Evolutionary conservation across 2,888 invertebrate genomes (phyloP), one percentile per base, ranked within the genome.

Genomic region (Synanthedon formicaeformis): DNA sequence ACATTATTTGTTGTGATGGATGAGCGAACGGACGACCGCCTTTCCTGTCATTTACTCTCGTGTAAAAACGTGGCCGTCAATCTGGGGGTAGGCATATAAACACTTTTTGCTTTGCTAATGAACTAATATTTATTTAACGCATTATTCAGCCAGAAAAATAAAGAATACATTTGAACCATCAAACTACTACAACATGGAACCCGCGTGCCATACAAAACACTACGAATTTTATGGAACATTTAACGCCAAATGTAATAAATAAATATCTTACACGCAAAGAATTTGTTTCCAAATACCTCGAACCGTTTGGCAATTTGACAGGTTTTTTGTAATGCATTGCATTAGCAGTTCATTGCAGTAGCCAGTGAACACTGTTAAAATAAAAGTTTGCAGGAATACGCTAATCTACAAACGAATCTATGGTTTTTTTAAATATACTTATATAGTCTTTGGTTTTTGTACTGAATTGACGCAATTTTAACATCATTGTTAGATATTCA

Each of bases 1-100:
- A 65, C 61, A 73, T 76, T 75, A 78, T 79, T 81, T 69, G 69
- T 69, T 60, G 61, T 81, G 83, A 84, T 78, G 75, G 75, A 83
- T 80, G 75, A 61, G 54, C 57, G 23, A 4, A 52, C 52, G 45
- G 10, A 52, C 52, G 45, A 50, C 40, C 11, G 50, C 60, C 57
- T 60, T 60, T 62, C 64, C 64, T 64, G 68, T 66, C 64, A 60
- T 61, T 64, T 64, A 54, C 55, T 61, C 56, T 60, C 54, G 55
- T 34, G 34, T 58, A 52, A 50, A 50, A 50, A 49, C 49, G 13
- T 16, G 45, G 45, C 45, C 45, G n/a, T n/a, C 45, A 14, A 45
- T 45, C 34, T 34, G 10, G n/a, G 13, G 14, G 13, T 45, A 14
- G 45, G 45, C 45, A n/a, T 23, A 12, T 45, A 45, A 14, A 45